phyloP scores from a whole-genome alignment of 2,888 invertebrate species.

The Plagodis pulveraria region DNA sequence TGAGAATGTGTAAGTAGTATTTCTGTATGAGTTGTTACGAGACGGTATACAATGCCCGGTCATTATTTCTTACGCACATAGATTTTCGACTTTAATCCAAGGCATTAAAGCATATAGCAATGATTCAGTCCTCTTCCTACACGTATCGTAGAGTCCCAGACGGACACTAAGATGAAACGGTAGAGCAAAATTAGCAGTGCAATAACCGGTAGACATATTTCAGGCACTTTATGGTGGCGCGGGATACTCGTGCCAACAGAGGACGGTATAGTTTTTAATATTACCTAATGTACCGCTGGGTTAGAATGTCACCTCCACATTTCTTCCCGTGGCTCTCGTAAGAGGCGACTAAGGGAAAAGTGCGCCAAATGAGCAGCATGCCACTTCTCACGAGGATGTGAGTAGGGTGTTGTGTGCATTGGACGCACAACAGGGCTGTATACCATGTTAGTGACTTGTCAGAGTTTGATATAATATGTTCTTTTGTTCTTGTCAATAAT shows the following conservation, averaged over 20 bases:
- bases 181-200: conserved; percentile 64
- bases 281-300: too few species aligned
- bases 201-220: conserved; percentile 64
- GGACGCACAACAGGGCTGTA: too few species aligned
- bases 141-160: conserved; percentile 38
- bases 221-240: conserved; percentile 61
- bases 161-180: conserved; percentile 58
- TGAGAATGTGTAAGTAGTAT: conserved; percentile 20
- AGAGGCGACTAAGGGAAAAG: too few species aligned
- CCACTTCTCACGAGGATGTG: too few species aligned
- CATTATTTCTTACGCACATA: background rate
- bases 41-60: background rate
- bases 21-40: conserved; percentile 12
- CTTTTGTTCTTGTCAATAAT: too few species aligned
- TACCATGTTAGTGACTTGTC: too few species aligned
- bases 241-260: conserved; percentile 41
- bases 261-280: conserved; percentile 41
- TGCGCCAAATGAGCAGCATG: too few species aligned
- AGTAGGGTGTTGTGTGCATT: too few species aligned
- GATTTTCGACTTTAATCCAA: conserved; percentile 15
- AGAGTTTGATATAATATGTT: too few species aligned
- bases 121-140: background rate
- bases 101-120: conserved; percentile 1
- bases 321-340: too few species aligned
- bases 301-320: too few species aligned